Evolutionary conservation across 2,888 invertebrate species (phyloP).

Genomic region (Emmelina monodactyla): DNA sequence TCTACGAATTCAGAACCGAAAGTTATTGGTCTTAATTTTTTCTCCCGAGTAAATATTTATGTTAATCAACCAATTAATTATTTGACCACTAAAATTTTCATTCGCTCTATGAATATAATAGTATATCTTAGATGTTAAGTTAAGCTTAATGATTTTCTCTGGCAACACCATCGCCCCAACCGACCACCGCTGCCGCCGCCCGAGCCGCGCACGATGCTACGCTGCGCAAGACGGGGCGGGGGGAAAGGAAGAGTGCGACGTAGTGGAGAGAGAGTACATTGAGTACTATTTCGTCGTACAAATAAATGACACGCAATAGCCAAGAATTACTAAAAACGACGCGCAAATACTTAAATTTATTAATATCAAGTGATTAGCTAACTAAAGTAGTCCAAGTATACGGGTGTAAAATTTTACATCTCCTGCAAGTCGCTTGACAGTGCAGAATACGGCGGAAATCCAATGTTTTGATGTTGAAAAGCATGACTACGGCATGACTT

Average conservation of each 20-base stretch:
- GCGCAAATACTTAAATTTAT: slow-evolving; percentile 54
- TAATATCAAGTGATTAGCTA: slow-evolving; percentile 27
- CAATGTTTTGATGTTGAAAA: slow-evolving; percentile 56
- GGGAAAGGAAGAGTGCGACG: not conserved
- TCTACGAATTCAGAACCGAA: no score
- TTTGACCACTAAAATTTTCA: no score
- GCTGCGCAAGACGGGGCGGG: not conserved
- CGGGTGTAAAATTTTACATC: not conserved
- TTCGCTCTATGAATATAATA: no score
- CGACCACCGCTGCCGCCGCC: slow-evolving; percentile 23
- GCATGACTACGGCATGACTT: slow-evolving; percentile 62
- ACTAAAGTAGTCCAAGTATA: not conserved
- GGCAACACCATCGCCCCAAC: no score
- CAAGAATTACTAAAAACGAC: slow-evolving; percentile 58
- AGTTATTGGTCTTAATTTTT: no score
- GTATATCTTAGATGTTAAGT: no score
- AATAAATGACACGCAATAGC: slow-evolving; percentile 64
- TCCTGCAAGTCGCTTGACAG: slow-evolving; percentile 21
- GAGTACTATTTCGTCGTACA: slow-evolving; percentile 52
- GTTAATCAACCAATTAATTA: no score
- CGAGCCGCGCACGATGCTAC: not conserved
- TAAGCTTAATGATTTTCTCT: no score
- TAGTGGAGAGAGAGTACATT: slow-evolving; percentile 3
- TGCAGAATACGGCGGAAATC: slow-evolving; percentile 29
- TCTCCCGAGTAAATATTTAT: no score